Base-by-base conservation (phyloP, 2,888 invertebrate species). In the Pogonocherus hispidulus region DNA sequence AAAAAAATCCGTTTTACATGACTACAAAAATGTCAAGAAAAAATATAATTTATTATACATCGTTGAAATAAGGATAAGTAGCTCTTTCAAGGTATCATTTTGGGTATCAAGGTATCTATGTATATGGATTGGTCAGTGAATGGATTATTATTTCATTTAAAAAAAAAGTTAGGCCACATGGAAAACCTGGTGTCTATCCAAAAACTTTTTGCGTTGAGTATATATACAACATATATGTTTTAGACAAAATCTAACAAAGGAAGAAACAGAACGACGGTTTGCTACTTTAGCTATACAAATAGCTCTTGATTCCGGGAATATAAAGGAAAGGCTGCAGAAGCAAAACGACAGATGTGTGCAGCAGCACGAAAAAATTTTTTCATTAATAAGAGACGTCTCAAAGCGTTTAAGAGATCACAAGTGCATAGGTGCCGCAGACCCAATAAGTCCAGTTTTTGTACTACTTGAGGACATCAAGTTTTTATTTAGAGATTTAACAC, bases 391-490 rank as follows among this genome's bases (percentile, higher is more conserved):
- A 57, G 78, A 78, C 49, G 71, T 78, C 52, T 77, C 77, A 0
- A 14, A 63, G 16, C 73, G 77, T 49, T 64, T 78, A 55, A 72
- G 77, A 14, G 72, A 74, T 23, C 74, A 74, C 37, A 72, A 47
- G 47, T 74, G 71, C 20, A 69, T 69, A 52, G 67, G 63, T 41
- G 71, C 77, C 3, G 47, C 63, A 14, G 79, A 76, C 68, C 72
- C 77, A 2, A 78, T 78, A 27, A 70, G 67, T 19, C 76, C 79
- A 8, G 78, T 77, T 8, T 78, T 73, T 54, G 72, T 76, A 1
- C 49, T 78, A 19, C 59, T 79, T 5, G 78, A 79, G 70, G 78
- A 79, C 51, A 47, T 78, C 6, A 74, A 75, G 56, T 67, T 69
- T 32, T 60, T 69, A n/a, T 35, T 75, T 16, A 73, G 68, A 37